A percentile compares a stretch with the other conserved stretches of the same genome.
phyloP scores from a whole-genome alignment of 2,113 vertebrate genomes.

The Heteronetta atricapilla region DNA sequence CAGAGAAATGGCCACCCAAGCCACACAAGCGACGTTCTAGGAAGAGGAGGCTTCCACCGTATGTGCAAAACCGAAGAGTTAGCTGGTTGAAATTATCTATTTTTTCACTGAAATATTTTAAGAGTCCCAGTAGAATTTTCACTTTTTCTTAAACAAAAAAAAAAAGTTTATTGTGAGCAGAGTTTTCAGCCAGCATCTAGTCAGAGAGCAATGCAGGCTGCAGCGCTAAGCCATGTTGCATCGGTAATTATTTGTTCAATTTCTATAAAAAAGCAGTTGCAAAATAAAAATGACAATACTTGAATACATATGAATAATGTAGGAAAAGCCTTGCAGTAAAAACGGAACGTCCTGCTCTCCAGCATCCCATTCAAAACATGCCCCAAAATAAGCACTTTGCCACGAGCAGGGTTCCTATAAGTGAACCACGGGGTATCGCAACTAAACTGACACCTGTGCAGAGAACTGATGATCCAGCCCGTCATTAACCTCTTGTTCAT shows the following conservation, averaged over 20 bases:
- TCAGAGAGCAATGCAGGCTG: not conserved
- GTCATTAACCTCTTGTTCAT: fast-evolving
- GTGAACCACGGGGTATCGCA: fast-evolving
- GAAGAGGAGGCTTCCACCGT: not conserved
- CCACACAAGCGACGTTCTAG: not conserved
- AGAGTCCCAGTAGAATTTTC: not conserved
- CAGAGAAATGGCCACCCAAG: not conserved
- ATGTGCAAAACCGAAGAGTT: not conserved
- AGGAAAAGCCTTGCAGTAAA: not conserved
- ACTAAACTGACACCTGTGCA: fast-evolving
- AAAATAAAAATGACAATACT: constrained; percentile 3
- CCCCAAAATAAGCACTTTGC: not conserved
- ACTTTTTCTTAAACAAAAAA: not conserved
- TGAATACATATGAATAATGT: not conserved
- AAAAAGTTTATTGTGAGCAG: not conserved
- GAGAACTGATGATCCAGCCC: not conserved
- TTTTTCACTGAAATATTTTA: not conserved
- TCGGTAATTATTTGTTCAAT: not conserved
- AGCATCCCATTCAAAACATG: not conserved
- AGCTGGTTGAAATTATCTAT: not conserved
- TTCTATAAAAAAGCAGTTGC: not conserved
- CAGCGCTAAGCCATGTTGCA: not conserved
- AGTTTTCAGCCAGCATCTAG: not conserved
- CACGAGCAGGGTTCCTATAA: not conserved
- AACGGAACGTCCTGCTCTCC: not conserved